These are phyloP conservation scores for Galbula dea DNA, from an alignment of 2,113 vertebrate genomes.

Conservation along the genomic window DNA sequence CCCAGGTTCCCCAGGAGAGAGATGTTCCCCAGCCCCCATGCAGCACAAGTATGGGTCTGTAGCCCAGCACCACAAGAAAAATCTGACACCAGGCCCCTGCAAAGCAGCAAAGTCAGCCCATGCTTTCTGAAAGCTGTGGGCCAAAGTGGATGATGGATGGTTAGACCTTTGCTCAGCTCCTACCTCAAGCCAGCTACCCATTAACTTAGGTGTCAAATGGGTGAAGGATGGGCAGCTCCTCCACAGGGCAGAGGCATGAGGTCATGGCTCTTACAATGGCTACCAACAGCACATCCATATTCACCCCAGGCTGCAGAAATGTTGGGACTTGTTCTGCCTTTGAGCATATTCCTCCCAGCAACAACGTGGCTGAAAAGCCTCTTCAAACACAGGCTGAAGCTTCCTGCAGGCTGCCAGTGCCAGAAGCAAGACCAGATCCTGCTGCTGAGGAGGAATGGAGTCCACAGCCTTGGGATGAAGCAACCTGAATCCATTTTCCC, in stretches of 20 bases:
- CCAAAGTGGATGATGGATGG: not conserved
- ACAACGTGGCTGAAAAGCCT: not conserved
- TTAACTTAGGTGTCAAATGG: not conserved
- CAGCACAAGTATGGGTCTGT: too few species aligned
- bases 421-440: not conserved
- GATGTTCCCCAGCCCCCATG: too few species aligned
- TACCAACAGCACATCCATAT: not conserved
- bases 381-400: not conserved
- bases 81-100: not conserved
- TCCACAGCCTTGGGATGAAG: not conserved
- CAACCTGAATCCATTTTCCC: not conserved
- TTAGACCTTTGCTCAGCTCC: not conserved
- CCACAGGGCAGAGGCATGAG: not conserved
- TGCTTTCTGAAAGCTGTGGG: not conserved
- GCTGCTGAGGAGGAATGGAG: not conserved
- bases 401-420: fast-evolving
- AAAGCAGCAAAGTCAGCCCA: not conserved
- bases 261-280: not conserved
- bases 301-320: not conserved
- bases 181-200: not conserved
- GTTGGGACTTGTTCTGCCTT: not conserved
- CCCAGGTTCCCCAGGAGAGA: too few species aligned
- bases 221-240: not conserved
- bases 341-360: not conserved
- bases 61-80: not conserved